Evolutionary conservation across 2,113 vertebrate species (phyloP).

Genomic region (Oncorhynchus tshawytscha): DNA sequence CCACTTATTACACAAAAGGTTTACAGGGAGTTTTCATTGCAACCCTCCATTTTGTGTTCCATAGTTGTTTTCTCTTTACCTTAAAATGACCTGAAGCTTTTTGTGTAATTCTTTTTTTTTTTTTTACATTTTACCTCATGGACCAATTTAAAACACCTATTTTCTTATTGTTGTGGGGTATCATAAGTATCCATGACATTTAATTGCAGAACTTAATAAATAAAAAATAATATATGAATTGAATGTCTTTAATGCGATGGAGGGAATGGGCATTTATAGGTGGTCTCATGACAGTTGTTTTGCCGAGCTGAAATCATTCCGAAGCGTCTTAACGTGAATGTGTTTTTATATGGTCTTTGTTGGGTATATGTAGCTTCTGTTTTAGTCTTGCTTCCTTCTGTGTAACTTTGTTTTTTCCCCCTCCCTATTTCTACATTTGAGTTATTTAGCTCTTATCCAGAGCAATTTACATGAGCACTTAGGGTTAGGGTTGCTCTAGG

Average conservation of each 20-base stretch:
- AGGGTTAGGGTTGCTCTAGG: too few species aligned
- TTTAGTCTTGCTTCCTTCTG: conserved; percentile 16
- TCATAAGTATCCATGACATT: conserved; percentile 43
- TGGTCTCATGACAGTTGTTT: conserved; percentile 41
- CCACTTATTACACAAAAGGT: neutral
- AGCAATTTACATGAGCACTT: too few species aligned
- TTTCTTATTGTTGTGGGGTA: conserved; percentile 63
- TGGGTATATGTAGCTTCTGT: conserved; percentile 46
- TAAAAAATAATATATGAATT: conserved; percentile 67
- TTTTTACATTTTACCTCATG: conserved; percentile 63
- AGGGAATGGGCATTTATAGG: conserved; percentile 18
- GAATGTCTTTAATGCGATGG: conserved; percentile 46
- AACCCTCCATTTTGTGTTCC: neutral
- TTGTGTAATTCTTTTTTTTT: conserved; percentile 15
- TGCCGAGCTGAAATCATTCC: conserved; percentile 68
- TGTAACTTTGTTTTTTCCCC: neutral
- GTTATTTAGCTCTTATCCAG: too few species aligned
- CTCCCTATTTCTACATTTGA: neutral
- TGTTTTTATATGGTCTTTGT: conserved; percentile 65
- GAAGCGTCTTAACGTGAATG: conserved; percentile 70
- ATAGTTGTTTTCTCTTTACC: conserved; percentile 11
- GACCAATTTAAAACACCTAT: conserved; percentile 68
- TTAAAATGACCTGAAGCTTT: conserved; percentile 12
- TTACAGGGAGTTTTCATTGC: neutral
- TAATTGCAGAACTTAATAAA: conserved; percentile 47